Base-by-base conservation (phyloP, 2,888 invertebrate species). In the Anarsia innoxiella region DNA sequence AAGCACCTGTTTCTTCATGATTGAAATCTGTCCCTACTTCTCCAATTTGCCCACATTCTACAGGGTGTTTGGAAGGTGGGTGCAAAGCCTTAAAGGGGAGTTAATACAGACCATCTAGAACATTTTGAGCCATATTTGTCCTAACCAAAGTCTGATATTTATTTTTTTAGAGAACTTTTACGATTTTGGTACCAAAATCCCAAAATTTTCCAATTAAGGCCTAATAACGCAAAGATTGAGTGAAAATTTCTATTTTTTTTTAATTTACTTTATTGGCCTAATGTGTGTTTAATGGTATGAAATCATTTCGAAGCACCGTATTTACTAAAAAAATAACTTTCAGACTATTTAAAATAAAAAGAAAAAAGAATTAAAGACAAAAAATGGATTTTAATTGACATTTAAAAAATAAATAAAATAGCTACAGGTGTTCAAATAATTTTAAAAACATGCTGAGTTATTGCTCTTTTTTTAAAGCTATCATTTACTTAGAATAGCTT, bases 71-170 rank as follows among this genome's bases (percentile, higher is more conserved):
- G 31, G 35, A 31, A 39, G 26, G 15, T 39, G 35, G 35, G 31
- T 39, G 35, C 35, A 39, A 35, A 31, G 39, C 39, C 29, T 25
- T 19, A 35, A 39, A 26, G 27, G 12, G 39, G 33, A 26, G 34
- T 9, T 34, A 34, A 29, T 29, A 39, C 14, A 29, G 39, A 39
- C 34, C 28, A 39, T 34, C 34, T 39, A 39, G 34, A 30, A 30
- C 34, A 23, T 34, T 39, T 39, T 39, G 33, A 39, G 34, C 39
- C 34, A 39, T 30, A 23, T 29, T 39, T 39, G 37, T 37, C 31
- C 25, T 31, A 27, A 31, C 25, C 31, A 23, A 37, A 36, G 36
- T 29, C 29, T 23, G 12, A 36, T 13, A 27, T 29, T 23, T 23
- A 14, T 19, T 28, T 36, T 36, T 29, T 36, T 36, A 23, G 19